Percentiles rank a stretch among this genome's conserved stretches.
phyloP scores from a whole-genome alignment of 30 jellyfish, hydroid and myxozoan genomes.

The Aurelia sp. region DNA sequence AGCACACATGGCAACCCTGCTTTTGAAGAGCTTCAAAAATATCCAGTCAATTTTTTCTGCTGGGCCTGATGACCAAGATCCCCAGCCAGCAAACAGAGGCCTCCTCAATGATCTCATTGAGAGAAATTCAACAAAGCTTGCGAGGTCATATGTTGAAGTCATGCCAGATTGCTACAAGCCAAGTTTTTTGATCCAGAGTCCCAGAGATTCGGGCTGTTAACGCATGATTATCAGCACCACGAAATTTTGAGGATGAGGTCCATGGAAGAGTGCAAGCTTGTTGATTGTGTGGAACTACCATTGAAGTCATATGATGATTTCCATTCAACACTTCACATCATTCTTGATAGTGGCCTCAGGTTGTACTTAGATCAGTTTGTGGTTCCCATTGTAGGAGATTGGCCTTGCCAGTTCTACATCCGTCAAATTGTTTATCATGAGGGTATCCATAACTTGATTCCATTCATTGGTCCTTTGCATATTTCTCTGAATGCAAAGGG shows the following conservation, averaged over 20 bases:
- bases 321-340: neutral
- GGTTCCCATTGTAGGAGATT: slow-evolving; percentile 17
- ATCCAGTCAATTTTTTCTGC: neutral
- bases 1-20: slow-evolving; percentile 32
- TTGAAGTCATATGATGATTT: slow-evolving; percentile 36
- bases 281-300: slow-evolving; percentile 39
- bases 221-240: slow-evolving; percentile 21
- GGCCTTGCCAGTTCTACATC: slow-evolving; percentile 37
- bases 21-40: slow-evolving; percentile 3
- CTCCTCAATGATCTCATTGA: neutral
- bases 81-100: neutral
- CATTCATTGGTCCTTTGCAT: slow-evolving; percentile 26
- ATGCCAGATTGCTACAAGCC: slow-evolving; percentile 39
- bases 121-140: neutral
- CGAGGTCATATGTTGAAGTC: slow-evolving; percentile 9
- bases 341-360: slow-evolving; percentile 11
- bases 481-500: slow-evolving; percentile 13
- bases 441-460: slow-evolving; percentile 15
- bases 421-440: slow-evolving; percentile 36
- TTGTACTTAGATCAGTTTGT: slow-evolving; percentile 13
- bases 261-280: slow-evolving; percentile 19
- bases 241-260: slow-evolving; percentile 21
- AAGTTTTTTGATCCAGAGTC: slow-evolving; percentile 26
- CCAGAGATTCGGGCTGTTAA: slow-evolving; percentile 7
- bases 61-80: slow-evolving; percentile 7